Conservation (phyloP, 2,888 invertebrate species). For the Seira sanloemensis region DNA sequence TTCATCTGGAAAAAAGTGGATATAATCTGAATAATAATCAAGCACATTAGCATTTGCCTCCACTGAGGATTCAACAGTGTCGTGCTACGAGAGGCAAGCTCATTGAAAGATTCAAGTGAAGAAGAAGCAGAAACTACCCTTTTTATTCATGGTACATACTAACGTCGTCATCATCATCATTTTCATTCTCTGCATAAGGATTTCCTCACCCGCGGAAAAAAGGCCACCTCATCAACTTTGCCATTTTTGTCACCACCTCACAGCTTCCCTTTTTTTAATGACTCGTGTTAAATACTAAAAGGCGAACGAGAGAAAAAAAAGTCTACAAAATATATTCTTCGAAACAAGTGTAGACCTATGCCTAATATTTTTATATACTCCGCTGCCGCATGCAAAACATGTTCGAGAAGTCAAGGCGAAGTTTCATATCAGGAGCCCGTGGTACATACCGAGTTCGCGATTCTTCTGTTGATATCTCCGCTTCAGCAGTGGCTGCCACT, state of each 20-base stretch:
- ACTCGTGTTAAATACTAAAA: background rate
- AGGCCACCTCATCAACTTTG: background rate
- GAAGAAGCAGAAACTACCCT: too few relatives aligned
- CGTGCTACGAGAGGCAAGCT: background rate
- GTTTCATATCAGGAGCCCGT: constrained; percentile 71
- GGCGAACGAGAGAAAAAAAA: background rate
- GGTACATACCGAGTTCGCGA: constrained; percentile 73
- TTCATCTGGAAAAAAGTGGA: background rate
- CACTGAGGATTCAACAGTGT: background rate
- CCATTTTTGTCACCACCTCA: background rate
- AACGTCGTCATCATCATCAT: background rate
- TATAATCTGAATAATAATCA: background rate
- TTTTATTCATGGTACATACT: too few relatives aligned
- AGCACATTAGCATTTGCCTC: background rate
- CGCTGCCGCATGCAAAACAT: constrained; percentile 61
- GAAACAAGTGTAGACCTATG: background rate
- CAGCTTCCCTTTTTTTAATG: background rate
- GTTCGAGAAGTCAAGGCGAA: constrained; percentile 73
- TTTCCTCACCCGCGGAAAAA: background rate
- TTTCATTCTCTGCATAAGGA: background rate
- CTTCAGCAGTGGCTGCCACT: constrained; percentile 16
- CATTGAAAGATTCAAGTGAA: background rate
- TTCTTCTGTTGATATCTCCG: constrained; percentile 67
- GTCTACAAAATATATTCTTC: constrained; percentile 31
- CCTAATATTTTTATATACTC: constrained; percentile 13